A percentile compares a stretch with the other conserved stretches of the same genome.
phyloP scores from a whole-genome alignment of 2,113 vertebrate species.

The Leptocoma aspasia region DNA sequence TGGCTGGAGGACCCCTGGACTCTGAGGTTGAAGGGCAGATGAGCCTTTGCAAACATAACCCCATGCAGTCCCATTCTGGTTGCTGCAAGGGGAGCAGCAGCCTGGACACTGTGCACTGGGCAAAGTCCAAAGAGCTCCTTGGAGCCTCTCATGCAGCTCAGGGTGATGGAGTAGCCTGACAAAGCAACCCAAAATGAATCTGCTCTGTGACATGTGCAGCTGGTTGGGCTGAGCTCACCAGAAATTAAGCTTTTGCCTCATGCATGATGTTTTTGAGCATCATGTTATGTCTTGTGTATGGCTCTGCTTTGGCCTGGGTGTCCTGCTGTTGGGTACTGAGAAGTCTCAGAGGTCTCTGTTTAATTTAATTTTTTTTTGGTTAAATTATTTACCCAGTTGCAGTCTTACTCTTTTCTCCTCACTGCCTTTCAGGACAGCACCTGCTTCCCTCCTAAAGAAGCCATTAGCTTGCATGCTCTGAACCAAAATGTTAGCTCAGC shows the following conservation, averaged over 20 bases:
- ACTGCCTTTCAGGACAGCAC: neutral
- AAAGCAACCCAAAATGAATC: neutral
- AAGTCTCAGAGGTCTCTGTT: neutral
- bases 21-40: neutral
- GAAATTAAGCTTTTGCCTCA: neutral
- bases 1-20: neutral
- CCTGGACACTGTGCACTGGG: fast-evolving
- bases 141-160: neutral
- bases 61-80: fast-evolving
- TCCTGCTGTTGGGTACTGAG: neutral
- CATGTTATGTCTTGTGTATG: neutral
- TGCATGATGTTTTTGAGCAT: neutral
- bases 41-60: neutral
- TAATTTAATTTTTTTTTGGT: neutral
- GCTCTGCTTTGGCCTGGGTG: neutral
- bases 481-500: conserved; percentile 60
- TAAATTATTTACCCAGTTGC: neutral
- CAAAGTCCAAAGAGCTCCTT: neutral
- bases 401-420: neutral
- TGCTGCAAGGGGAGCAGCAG: neutral
- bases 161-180: neutral
- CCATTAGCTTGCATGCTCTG: neutral
- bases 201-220: neutral
- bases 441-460: neutral
- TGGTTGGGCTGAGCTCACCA: neutral